phyloP scores from a whole-genome alignment of 2,888 invertebrate species.

The Lypha dubia region DNA sequence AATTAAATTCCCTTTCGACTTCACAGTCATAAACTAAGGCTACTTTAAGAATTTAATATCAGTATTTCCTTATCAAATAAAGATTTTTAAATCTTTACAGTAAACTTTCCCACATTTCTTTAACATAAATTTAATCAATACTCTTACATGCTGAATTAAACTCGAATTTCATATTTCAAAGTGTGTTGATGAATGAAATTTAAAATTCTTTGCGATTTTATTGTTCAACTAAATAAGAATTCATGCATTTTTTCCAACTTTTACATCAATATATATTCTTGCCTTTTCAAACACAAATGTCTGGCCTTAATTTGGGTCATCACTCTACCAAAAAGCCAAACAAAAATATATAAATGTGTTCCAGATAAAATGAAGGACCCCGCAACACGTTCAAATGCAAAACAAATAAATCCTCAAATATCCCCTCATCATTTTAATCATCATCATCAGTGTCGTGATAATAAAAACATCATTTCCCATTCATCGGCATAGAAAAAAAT shows the following conservation, averaged over 20 bases:
- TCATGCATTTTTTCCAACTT: neutral
- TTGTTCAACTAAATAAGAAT: no score
- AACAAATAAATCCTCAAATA: slow-evolving; percentile 12
- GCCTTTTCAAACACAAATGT: slow-evolving; percentile 40
- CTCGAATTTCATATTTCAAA: no score
- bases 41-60: no score
- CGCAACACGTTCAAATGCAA: neutral
- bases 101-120: no score
- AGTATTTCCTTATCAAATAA: no score
- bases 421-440: neutral
- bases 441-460: neutral
- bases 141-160: no score
- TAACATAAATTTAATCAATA: no score
- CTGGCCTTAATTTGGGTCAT: slow-evolving; percentile 52
- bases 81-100: no score
- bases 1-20: no score
- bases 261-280: neutral
- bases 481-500: slow-evolving; percentile 12
- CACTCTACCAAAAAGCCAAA: neutral
- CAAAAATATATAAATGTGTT: slow-evolving; percentile 10
- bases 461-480: neutral
- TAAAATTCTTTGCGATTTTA: no score
- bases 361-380: slow-evolving; percentile 11
- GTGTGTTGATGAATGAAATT: no score
- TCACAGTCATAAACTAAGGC: no score